Evolutionary conservation across 64 coral and sea anemone genomes (phyloP).

Genomic region (Actinia equina): DNA sequence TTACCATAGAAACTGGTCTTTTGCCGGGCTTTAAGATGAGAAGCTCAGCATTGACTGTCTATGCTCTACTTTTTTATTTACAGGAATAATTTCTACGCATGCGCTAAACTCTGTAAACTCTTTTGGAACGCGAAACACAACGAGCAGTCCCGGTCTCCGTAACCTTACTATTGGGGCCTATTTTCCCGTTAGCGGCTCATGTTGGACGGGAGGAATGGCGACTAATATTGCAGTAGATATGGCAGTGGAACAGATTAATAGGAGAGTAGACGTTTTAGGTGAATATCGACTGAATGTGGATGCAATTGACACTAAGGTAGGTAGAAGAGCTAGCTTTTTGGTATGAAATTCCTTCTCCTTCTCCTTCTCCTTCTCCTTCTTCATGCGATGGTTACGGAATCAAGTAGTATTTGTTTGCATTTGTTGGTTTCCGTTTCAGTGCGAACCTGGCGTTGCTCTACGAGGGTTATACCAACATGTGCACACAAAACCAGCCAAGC

Average conservation of each 20-base stretch:
- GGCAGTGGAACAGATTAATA: slow-evolving; percentile 63
- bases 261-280: slow-evolving; percentile 36
- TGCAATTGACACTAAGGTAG: slow-evolving; percentile 64
- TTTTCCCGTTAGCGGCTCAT: slow-evolving; percentile 45
- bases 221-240: slow-evolving; percentile 36
- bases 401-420: not conserved
- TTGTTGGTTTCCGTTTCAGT: slow-evolving; percentile 24
- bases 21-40: not conserved
- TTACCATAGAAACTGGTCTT: not conserved
- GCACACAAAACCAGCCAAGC: slow-evolving; percentile 68
- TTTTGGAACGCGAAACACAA: not conserved
- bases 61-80: not conserved
- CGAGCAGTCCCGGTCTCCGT: not conserved
- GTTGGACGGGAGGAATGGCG: slow-evolving; percentile 53
- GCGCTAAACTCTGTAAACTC: not conserved
- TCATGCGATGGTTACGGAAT: not conserved
- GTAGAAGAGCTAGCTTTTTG: not conserved
- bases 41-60: not conserved
- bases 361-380: not conserved
- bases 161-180: slow-evolving; percentile 67
- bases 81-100: not conserved
- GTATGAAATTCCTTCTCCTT: too few relatives aligned
- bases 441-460: slow-evolving; percentile 69
- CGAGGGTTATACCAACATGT: slow-evolving; percentile 74
- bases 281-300: slow-evolving; percentile 52